These are phyloP conservation scores for Brachyptera risi DNA, from an alignment of 2,888 invertebrate genomes.

Conservation along the genomic window DNA sequence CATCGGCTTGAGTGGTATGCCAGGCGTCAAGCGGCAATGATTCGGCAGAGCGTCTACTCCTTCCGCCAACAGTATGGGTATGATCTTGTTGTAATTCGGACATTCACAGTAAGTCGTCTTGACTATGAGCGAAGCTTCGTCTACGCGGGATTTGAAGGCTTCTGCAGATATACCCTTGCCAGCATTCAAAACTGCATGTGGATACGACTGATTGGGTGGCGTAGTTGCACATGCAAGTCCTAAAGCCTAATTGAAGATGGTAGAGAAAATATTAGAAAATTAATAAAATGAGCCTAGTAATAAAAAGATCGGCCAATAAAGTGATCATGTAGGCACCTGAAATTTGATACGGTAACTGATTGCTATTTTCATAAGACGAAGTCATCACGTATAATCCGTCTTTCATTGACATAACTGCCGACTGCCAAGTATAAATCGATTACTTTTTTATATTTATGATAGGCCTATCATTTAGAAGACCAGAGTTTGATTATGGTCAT, in stretches of 20 bases:
- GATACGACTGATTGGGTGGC: conserved; percentile 64
- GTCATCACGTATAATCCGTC: no score
- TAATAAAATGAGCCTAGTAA: neutral
- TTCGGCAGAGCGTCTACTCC: conserved; percentile 71
- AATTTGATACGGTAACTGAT: neutral
- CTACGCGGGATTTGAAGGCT: conserved; percentile 68
- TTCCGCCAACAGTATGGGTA: conserved; percentile 71
- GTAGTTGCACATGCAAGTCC: conserved; percentile 79
- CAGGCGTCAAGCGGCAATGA: conserved; percentile 83
- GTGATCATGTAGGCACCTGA: neutral
- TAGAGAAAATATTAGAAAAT: conserved; percentile 38
- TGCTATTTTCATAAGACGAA: no score
- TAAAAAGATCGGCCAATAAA: no score
- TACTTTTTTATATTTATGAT: no score
- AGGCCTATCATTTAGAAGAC: no score
- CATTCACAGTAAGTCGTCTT: conserved; percentile 97
- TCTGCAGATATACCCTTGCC: conserved; percentile 61
- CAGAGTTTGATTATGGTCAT: no score
- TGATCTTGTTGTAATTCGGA: conserved; percentile 84
- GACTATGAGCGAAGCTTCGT: conserved; percentile 67
- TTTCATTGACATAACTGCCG: no score
- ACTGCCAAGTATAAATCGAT: no score
- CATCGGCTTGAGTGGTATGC: conserved; percentile 96
- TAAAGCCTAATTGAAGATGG: no score
- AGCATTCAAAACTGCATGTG: conserved; percentile 60